Evolutionary conservation across 2,797 vertebrate genomes (phyloP), one percentile per base, ranked within the genome.

Genomic region (Xiphorhynchus erythropygius): DNA sequence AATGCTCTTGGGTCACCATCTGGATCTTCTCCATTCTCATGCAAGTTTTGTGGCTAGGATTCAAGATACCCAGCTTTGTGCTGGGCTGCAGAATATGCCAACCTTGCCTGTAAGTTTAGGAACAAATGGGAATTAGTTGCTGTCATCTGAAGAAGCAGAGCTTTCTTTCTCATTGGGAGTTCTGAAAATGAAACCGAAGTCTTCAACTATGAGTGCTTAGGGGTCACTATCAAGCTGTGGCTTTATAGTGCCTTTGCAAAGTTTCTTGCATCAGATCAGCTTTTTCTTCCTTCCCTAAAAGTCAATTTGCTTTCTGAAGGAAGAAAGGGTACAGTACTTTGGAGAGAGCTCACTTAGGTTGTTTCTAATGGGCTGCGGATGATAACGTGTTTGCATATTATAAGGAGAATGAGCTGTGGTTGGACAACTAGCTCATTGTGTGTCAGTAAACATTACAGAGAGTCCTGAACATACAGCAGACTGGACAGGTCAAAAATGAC

Each of bases 11-110:
- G 41, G 28, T 87, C 67, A 60, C 41, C 41, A 21, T 52, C 24
- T 33, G 28, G 32, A 44, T 32, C 18, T 75, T 41, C 25, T 14
- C n/a, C 6, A 1, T 53, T 73, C 1, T 0, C 21, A 5, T 65
- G 33, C 55, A 71, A 10, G 1, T 50, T 80, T 15, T 65, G 22
- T 62, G 46, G 10, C 21, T 35, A n/a, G 32, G 32, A 83, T 13
- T 65, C 44, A 90, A 60, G 50, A 41, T 44, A 46, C 46, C n/a
- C 27, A 76, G 64, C 59, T 52, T 67, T 62, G 35, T 39, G 16
- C 50, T 74, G 39, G 65, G 27, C 52, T 67, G 19, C 2, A 6
- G 15, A 68, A 70, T 0, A 0, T 32, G 62, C 41, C 35, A 78
- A 4, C 23, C 9, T 64, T 87, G 18, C 55, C 44, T 4, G 0